Conservation (phyloP, 1,140 invertebrate species). For the Leptinotarsa undecemlineata region DNA sequence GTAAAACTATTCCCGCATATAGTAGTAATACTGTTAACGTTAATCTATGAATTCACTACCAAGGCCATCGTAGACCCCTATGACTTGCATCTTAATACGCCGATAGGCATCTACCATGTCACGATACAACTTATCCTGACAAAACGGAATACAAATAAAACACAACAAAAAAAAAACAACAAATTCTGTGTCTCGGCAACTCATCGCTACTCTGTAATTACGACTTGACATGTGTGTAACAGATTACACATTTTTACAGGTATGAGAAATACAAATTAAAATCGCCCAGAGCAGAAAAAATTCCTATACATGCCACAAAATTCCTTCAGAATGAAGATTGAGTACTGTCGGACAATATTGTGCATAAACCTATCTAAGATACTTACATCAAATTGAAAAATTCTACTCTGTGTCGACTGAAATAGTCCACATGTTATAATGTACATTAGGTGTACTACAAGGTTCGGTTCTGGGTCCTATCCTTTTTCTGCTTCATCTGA, state of each 20-base stretch:
- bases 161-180: neutral
- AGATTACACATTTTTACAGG: neutral
- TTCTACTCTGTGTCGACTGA: no score
- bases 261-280: neutral
- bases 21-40: no score
- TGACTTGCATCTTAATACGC: neutral
- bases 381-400: no score
- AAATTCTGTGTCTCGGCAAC: neutral
- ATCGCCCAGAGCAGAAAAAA: neutral
- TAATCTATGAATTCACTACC: neutral
- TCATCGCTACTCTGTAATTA: conserved; percentile 1
- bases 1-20: no score
- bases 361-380: neutral
- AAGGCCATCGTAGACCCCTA: neutral
- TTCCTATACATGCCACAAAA: neutral
- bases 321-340: neutral
- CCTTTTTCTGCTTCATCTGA: no score
- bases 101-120: conserved; percentile 1
- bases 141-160: no score
- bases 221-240: neutral
- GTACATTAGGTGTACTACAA: no score
- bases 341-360: neutral
- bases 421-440: no score
- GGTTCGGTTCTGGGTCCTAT: no score
- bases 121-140: neutral